These are phyloP conservation scores for Dolichopus griseipennis DNA, from an alignment of 2,888 invertebrate genomes.

Conservation along the genomic window DNA sequence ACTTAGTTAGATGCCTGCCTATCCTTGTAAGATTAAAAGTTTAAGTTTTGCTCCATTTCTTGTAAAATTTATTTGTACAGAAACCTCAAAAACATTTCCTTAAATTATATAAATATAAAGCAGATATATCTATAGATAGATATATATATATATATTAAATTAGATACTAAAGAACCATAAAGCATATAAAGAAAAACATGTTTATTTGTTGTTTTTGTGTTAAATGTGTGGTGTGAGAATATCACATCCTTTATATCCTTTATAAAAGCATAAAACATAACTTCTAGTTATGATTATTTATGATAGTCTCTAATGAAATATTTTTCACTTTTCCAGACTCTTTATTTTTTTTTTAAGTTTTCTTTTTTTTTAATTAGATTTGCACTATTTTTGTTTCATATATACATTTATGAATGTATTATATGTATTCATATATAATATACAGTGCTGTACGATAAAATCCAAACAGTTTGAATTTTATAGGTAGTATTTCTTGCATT, in stretches of 20 bases:
- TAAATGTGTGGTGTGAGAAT: not conserved
- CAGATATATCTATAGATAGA: not conserved
- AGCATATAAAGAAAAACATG: not conserved
- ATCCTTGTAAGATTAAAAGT: too few relatives aligned
- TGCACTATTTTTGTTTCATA: not conserved
- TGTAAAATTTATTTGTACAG: not conserved
- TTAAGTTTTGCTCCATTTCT: not conserved
- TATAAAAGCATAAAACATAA: not conserved
- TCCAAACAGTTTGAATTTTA: too few relatives aligned
- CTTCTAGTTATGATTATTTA: constrained; percentile 1
- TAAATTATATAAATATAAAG: not conserved
- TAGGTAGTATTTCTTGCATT: too few relatives aligned
- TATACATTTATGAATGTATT: too few relatives aligned
- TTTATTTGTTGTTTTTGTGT: not conserved
- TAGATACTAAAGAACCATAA: not conserved
- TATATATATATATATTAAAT: constrained; percentile 1
- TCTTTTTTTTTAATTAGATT: not conserved
- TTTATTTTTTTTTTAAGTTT: not conserved
- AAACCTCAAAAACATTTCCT: constrained; percentile 1
- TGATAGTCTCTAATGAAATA: constrained; percentile 3
- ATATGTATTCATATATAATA: too few relatives aligned
- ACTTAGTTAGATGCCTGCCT: too few relatives aligned
- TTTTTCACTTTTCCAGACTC: constrained; percentile 1
- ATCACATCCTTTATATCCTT: not conserved
- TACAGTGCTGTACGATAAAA: too few relatives aligned